Evolutionary conservation across 1,140 invertebrate species (phyloP).

Genomic region (Zaprionus gabonicus): DNA sequence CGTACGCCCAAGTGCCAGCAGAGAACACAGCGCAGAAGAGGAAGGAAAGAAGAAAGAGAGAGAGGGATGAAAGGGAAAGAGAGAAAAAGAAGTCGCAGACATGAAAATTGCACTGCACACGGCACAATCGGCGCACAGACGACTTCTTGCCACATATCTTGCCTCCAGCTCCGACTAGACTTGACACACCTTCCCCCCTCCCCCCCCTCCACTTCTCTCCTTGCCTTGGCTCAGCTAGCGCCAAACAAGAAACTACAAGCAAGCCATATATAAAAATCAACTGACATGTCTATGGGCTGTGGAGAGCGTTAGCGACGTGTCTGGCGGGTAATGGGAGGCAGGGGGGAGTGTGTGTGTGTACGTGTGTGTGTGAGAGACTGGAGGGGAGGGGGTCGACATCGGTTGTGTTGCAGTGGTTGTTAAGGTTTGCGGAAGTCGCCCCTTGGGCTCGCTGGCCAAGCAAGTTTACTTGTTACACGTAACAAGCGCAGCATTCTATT

Average conservation of each 20-base stretch:
- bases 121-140: slow-evolving; percentile 18
- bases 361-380: background rate
- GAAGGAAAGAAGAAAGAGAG: background rate
- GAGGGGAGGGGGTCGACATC: background rate
- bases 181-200: background rate
- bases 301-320: slow-evolving; percentile 11
- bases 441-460: slow-evolving; percentile 26
- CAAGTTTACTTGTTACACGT: slow-evolving; percentile 72
- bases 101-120: slow-evolving; percentile 53
- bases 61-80: slow-evolving; percentile 21
- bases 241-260: slow-evolving; percentile 45
- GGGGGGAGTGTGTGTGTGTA: background rate
- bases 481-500: slow-evolving; percentile 38
- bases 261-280: slow-evolving; percentile 53
- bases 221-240: background rate
- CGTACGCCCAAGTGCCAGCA: slow-evolving; percentile 7
- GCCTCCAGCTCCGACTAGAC: background rate
- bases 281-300: slow-evolving; percentile 45
- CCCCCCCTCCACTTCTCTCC: background rate
- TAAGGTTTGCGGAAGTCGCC: slow-evolving; percentile 38
- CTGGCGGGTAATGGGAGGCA: background rate
- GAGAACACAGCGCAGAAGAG: slow-evolving; percentile 3
- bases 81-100: slow-evolving; percentile 47
- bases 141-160: slow-evolving; percentile 42
- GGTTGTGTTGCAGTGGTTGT: slow-evolving; percentile 21